A percentile compares a stretch with the other conserved stretches of the same genome.
These are phyloP conservation scores for Ploceus nigricollis DNA, from an alignment of 2,113 vertebrate species.

Conservation along the genomic window DNA sequence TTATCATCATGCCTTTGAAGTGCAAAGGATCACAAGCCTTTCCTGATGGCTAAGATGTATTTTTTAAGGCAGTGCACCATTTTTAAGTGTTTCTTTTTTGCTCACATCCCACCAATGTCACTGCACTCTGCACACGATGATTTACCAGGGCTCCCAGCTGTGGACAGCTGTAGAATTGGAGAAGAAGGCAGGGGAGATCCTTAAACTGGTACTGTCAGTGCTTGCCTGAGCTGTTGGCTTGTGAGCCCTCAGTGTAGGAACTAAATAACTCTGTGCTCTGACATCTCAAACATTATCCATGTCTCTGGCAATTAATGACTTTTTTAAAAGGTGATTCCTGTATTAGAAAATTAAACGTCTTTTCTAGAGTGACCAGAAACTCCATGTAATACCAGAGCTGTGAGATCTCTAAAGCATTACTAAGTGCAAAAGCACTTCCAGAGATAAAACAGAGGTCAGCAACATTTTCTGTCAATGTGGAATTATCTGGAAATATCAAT, in stretches of 20 bases:
- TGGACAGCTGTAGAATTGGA: neutral
- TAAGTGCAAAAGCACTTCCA: neutral
- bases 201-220: neutral
- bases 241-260: neutral
- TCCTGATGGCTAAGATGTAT: neutral
- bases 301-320: neutral
- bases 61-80: neutral
- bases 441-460: neutral
- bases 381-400: neutral
- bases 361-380: neutral
- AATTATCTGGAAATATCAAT: neutral
- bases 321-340: neutral
- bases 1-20: conserved; percentile 22
- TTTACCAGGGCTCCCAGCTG: neutral
- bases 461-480: neutral
- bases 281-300: neutral
- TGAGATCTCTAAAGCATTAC: neutral
- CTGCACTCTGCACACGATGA: neutral
- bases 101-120: neutral
- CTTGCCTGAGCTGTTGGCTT: neutral
- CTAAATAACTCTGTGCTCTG: neutral
- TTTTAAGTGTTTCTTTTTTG: neutral
- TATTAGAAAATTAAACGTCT: neutral
- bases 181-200: neutral
- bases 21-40: neutral